Evolutionary conservation across 2,113 vertebrate species (phyloP).

Genomic region (Crypturellus undulatus): DNA sequence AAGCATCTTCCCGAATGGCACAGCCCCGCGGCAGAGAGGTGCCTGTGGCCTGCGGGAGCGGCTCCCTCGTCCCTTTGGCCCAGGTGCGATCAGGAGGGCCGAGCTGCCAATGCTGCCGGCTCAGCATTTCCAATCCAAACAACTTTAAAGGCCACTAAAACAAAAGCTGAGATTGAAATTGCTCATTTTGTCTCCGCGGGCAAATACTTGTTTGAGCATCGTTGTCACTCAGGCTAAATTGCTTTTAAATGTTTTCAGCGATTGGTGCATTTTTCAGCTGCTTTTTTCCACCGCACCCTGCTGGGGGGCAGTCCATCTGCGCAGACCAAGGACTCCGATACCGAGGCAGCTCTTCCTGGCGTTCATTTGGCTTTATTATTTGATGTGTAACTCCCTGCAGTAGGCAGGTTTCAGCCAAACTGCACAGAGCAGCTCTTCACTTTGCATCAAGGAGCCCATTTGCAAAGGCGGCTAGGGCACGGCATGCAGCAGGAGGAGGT

Average conservation of each 20-base stretch:
- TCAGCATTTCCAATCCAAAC: neutral
- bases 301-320: constrained; percentile 11
- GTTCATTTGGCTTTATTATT: neutral
- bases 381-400: neutral
- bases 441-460: neutral
- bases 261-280: neutral
- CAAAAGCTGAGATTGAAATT: constrained; percentile 29
- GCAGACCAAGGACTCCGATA: neutral
- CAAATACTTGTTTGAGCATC: constrained; percentile 42
- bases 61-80: accelerated
- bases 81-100: neutral
- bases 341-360: neutral
- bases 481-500: neutral
- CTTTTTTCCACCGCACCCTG: neutral
- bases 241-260: constrained; percentile 44
- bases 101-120: neutral
- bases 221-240: constrained; percentile 48
- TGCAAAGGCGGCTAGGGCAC: neutral
- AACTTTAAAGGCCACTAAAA: constrained; percentile 12
- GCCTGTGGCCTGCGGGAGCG: neutral
- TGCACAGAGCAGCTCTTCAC: neutral
- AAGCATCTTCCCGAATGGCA: constrained; percentile 6
- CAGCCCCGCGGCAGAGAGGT: neutral
- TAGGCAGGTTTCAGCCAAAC: constrained; percentile 4
- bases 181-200: constrained; percentile 28